Percentiles rank a stretch among this genome's conserved stretches.
These are phyloP conservation scores for Mycetomoellerius zeteki DNA, from an alignment of 1,140 invertebrate genomes.

Conservation along the genomic window DNA sequence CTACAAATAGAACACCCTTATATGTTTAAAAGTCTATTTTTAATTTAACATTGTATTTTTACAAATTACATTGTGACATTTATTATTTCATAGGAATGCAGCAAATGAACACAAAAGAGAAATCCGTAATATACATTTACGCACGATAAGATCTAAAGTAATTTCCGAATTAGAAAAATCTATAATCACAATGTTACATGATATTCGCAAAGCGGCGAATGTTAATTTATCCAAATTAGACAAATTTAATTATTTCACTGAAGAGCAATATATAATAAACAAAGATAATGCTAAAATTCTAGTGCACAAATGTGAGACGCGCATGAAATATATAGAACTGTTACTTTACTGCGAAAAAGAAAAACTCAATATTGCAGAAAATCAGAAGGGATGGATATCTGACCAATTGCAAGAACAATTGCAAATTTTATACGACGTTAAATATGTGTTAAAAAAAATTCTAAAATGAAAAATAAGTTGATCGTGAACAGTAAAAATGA, in stretches of 20 bases:
- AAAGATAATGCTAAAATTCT: conserved; percentile 32
- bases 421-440: conserved; percentile 73
- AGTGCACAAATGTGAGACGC: not conserved
- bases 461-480: conserved; percentile 13
- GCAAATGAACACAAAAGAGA: conserved; percentile 1
- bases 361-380: conserved; percentile 61
- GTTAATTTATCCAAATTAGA: conserved; percentile 39
- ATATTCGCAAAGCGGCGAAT: conserved; percentile 20
- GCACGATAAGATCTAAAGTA: conserved; percentile 52
- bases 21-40: not conserved
- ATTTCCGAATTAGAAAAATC: conserved; percentile 67
- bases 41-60: not conserved
- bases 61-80: conserved; percentile 4
- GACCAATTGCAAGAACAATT: conserved; percentile 60
- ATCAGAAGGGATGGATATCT: conserved; percentile 49
- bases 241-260: conserved; percentile 13
- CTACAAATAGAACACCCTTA: too few species aligned
- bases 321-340: conserved; percentile 64
- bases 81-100: conserved; percentile 44
- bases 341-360: conserved; percentile 72
- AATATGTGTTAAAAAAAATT: conserved; percentile 68
- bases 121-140: conserved; percentile 10
- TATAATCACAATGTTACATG: conserved; percentile 55
- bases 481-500: not conserved
- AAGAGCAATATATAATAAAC: conserved; percentile 47